Base-by-base conservation (phyloP, 2,888 invertebrate species). In the Anorthoa munda region DNA sequence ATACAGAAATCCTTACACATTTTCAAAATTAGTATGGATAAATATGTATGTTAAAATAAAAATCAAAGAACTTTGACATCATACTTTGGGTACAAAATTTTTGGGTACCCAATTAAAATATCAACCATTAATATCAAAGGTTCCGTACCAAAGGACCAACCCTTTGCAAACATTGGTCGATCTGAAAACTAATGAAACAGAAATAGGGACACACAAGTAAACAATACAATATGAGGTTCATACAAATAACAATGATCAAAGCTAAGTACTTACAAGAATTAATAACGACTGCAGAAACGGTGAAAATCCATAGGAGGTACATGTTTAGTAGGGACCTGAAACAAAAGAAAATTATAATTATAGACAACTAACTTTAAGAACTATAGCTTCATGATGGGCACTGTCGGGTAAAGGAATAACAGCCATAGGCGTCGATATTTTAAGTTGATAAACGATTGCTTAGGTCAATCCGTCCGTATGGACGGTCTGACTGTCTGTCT, bases 301-400 rank as follows among this genome's bases (percentile, higher is more conserved):
- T 21, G 15, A 72, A 65, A 48, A 58, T 69, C 77, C 74, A 76
- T 18, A 72, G 11, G 21, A 46, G 46, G 45, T 63, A 48, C 86
- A 86, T 86, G 5, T 76, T 87, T 45, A 71, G 11, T 13, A 69
- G 11, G 4, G 56, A 77, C 23, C 86, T 86, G 81, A 50, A 85
- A 87, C 56, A 77, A 75, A 21, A 0, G 4, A 31, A 64, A 18
- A 31, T 7, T 15, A 4, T 31, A 31, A 31, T 5, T 31, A 31
- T 31, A 31, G 31, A 31, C 26, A 31, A 31, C 26, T 31, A 31
- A 31, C 4, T 31, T 31, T 31, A 31, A 0, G n/a, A 31, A 31
- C 26, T 4, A 31, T 3, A 31, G 26, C 26, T 31, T 31, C 26
- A 31, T 31, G 26, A 31, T 31, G 26, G 26, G 26, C 26, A 3